phyloP scores from a whole-genome alignment of 37 sponge, comb jelly and placozoan species.

The Sycon ciliatum region DNA sequence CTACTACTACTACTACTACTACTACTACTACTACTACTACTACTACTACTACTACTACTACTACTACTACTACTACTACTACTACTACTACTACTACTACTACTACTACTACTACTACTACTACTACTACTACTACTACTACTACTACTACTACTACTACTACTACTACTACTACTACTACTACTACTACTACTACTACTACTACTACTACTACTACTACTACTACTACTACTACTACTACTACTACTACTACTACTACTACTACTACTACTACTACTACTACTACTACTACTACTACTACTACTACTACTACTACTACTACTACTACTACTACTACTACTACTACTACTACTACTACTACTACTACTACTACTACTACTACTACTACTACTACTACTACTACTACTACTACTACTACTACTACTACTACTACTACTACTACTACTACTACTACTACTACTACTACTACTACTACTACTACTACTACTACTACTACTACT shows the following conservation, averaged over 20 bases:
- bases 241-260: constrained; percentile 8
- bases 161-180: constrained; percentile 6
- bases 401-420: constrained; percentile 6
- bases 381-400: constrained; percentile 8
- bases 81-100: constrained; percentile 8
- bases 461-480: constrained; percentile 6
- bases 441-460: constrained; percentile 8
- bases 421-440: constrained; percentile 8
- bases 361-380: constrained; percentile 8
- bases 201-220: constrained; percentile 8
- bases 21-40: constrained; percentile 8
- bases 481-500: constrained; percentile 8
- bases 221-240: constrained; percentile 6
- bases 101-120: constrained; percentile 6
- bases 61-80: constrained; percentile 8
- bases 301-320: constrained; percentile 8
- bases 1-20: constrained; percentile 8
- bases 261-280: constrained; percentile 8
- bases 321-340: constrained; percentile 8
- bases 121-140: constrained; percentile 8
- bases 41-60: constrained; percentile 6
- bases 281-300: constrained; percentile 6
- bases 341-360: constrained; percentile 6
- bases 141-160: constrained; percentile 8
- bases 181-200: constrained; percentile 8